Evolutionary conservation across 2,797 vertebrate species (phyloP), one percentile per base, ranked within the genome.

Genomic region (Centroberyx gerrardi): DNA sequence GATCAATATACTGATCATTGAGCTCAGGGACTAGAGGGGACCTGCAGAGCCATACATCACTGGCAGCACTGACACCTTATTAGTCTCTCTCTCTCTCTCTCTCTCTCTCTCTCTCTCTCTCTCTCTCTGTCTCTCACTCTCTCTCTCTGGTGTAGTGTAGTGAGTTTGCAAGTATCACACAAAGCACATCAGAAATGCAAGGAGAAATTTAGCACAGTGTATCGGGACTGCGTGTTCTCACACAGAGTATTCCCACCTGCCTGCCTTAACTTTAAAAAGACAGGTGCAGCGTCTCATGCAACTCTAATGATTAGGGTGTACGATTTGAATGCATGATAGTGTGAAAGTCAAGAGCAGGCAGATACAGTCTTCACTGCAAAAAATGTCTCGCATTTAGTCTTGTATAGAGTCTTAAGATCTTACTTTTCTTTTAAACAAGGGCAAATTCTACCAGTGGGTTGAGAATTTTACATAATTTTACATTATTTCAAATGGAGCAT

Each of bases 1-100:
- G 86, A 90, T 91, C 90, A 88, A 92, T 91, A 90, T 13, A 81
- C 56, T 80, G 87, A 92, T 92, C 86, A 88, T 84, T 78, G 78
- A 73, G 85, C 82, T 87, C 70, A 55, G 81, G 83, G 76, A 83
- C 82, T 80, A 13, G 58, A 76, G 65, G 71, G 64, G 76, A 82
- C 82, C 82, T 75, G 78, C 80, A 80, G 84, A 76, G 51, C 62
- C 71, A 81, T 90, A 72, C 51, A 91, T 92, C 88, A 90, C 73
- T 83, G 74, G 40, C 72, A 60, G 65, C 75, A 0, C 76, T 80
- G 80, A 84, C 83, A 83, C 31, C 13, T 62, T 82, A 64, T 49
- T 58, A 64, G 42, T 52, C 40, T 38, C 5, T 58, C 29, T 61
- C 76, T 51, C 62, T 44, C 60, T 40, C 28, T 46, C 22, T 28